A percentile compares a stretch with the other conserved stretches of the same genome.
phyloP scores from a whole-genome alignment of 1,140 invertebrate genomes.

The Leucophenga varia region DNA sequence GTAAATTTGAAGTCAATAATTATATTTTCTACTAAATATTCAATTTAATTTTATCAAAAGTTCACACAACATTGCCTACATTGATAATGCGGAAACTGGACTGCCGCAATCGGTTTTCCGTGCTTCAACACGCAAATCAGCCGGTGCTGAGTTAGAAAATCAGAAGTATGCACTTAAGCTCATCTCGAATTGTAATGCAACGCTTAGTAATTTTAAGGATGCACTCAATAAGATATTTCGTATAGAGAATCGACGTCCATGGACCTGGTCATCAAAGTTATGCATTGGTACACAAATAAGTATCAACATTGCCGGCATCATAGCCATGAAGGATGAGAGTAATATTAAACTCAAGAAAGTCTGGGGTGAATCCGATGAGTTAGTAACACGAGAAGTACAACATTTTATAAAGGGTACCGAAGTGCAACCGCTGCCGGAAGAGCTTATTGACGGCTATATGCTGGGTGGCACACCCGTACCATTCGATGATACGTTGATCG shows the following conservation, averaged over 20 bases:
- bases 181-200: slow-evolving; percentile 35
- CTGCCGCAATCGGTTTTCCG: slow-evolving; percentile 34
- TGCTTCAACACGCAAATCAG: slow-evolving; percentile 16
- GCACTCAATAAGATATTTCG: slow-evolving; percentile 25
- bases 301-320: slow-evolving; percentile 37
- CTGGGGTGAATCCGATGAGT: slow-evolving; percentile 31
- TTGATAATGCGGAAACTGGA: slow-evolving; percentile 30
- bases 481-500: slow-evolving; percentile 36
- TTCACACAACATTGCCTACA: slow-evolving; percentile 36
- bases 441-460: slow-evolving; percentile 51
- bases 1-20: background rate
- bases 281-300: slow-evolving; percentile 35
- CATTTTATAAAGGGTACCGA: slow-evolving; percentile 37
- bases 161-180: slow-evolving; percentile 38
- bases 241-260: slow-evolving; percentile 32
- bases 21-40: background rate
- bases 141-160: slow-evolving; percentile 26
- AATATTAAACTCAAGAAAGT: slow-evolving; percentile 40
- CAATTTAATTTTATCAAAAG: slow-evolving; percentile 13
- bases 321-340: slow-evolving; percentile 44
- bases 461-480: slow-evolving; percentile 45
- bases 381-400: slow-evolving; percentile 29
- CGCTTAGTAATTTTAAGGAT: slow-evolving; percentile 40
- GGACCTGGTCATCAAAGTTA: slow-evolving; percentile 40
- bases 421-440: slow-evolving; percentile 26